Conservation (phyloP, 2,888 invertebrate species). For the Acanthoscelides obtectus region DNA sequence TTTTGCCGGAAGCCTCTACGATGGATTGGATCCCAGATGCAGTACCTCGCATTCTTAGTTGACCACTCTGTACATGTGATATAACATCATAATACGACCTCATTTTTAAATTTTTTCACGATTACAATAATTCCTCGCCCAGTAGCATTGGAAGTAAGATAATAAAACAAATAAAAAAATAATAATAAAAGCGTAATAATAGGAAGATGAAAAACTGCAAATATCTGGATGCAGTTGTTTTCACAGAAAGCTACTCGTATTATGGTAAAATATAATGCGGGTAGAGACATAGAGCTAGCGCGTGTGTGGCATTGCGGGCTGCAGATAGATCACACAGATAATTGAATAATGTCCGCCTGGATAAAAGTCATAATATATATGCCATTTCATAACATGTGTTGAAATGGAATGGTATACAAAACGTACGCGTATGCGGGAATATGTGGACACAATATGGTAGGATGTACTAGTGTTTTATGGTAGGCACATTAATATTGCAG, state of each 20-base stretch:
- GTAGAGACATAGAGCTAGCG: no score
- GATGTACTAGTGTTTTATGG: not conserved
- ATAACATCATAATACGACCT: no score
- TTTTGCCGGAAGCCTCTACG: no score
- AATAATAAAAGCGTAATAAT: no score
- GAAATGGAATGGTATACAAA: not conserved
- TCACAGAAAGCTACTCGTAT: not conserved
- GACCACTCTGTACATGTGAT: no score
- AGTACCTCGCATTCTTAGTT: no score
- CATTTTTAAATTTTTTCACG: no score
- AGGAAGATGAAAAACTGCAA: no score
- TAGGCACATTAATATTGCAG: not conserved
- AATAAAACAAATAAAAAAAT: no score
- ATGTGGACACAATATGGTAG: not conserved
- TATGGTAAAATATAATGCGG: not conserved
- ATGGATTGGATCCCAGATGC: no score
- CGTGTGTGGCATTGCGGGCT: not conserved
- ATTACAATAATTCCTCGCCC: no score
- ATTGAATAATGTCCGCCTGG: slow-evolving; percentile 10
- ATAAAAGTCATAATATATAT: slow-evolving; percentile 4
- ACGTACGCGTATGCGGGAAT: not conserved
- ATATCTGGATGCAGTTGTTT: not conserved
- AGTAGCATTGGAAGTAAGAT: no score
- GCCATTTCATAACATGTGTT: slow-evolving; percentile 4
- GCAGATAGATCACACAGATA: slow-evolving; percentile 6